A percentile compares a stretch with the other conserved stretches of the same genome.
phyloP scores from a whole-genome alignment of 2,888 invertebrate genomes.

The Sphaerophoria taeniata region DNA sequence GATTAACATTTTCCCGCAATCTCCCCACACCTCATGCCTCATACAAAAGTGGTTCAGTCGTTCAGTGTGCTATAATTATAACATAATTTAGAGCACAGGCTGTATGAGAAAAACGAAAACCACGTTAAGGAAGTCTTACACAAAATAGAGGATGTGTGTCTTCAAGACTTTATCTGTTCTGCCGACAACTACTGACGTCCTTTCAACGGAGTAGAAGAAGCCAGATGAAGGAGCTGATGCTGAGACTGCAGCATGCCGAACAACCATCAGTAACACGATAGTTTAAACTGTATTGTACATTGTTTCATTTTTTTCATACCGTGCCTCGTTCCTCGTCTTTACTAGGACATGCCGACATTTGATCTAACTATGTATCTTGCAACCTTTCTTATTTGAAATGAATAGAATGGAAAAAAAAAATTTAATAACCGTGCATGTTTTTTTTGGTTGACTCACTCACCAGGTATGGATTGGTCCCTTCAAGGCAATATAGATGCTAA shows the following conservation, averaged over 20 bases:
- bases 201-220: slow-evolving; percentile 19
- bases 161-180: not conserved
- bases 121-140: not conserved
- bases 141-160: not conserved
- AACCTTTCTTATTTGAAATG: not conserved
- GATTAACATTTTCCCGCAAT: slow-evolving; percentile 64
- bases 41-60: not conserved
- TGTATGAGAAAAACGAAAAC: not conserved
- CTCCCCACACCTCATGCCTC: slow-evolving; percentile 7
- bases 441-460: too few species aligned
- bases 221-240: not conserved
- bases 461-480: too few species aligned
- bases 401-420: too few species aligned
- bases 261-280: not conserved
- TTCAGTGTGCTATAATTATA: slow-evolving; percentile 9
- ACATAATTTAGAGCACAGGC: not conserved
- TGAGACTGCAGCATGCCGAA: not conserved
- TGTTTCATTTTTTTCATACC: slow-evolving; percentile 5
- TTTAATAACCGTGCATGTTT: too few species aligned
- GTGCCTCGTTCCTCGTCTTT: not conserved
- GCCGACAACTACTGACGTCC: not conserved
- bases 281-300: not conserved
- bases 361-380: too few species aligned
- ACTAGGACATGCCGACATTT: not conserved
- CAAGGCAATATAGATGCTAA: too few species aligned